These are phyloP conservation scores for Wiebesia pumilae DNA, from an alignment of 1,140 invertebrate species.

Conservation along the genomic window DNA sequence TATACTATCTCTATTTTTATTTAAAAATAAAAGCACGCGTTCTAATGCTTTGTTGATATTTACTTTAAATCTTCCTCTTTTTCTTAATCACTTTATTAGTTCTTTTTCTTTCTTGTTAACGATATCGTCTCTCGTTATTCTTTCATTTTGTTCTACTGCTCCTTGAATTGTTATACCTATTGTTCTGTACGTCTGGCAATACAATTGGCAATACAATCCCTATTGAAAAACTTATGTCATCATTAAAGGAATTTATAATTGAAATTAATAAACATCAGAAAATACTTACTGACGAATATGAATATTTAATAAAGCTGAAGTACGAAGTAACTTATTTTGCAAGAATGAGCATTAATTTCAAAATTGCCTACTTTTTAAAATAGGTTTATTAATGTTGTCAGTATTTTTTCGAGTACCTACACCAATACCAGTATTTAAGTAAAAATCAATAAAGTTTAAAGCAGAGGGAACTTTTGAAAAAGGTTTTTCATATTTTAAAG, in stretches of 20 bases:
- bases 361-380: not conserved
- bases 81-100: too few relatives aligned
- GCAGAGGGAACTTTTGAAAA: slow-evolving; percentile 32
- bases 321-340: not conserved
- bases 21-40: too few relatives aligned
- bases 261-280: not conserved
- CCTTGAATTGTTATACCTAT: too few relatives aligned
- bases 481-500: slow-evolving; percentile 40
- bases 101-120: too few relatives aligned
- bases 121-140: too few relatives aligned
- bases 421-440: slow-evolving; percentile 5
- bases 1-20: too few relatives aligned
- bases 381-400: not conserved
- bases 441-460: slow-evolving; percentile 26
- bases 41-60: too few relatives aligned
- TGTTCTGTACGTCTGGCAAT: too few relatives aligned
- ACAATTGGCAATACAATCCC: too few relatives aligned
- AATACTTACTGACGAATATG: not conserved
- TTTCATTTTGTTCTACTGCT: too few relatives aligned
- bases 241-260: not conserved
- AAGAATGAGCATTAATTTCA: not conserved
- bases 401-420: not conserved
- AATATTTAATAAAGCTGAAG: not conserved
- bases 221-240: not conserved
- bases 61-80: too few relatives aligned